These are phyloP conservation scores for Pharmacophagus antenor DNA, from an alignment of 2,888 invertebrate species.

Conservation along the genomic window DNA sequence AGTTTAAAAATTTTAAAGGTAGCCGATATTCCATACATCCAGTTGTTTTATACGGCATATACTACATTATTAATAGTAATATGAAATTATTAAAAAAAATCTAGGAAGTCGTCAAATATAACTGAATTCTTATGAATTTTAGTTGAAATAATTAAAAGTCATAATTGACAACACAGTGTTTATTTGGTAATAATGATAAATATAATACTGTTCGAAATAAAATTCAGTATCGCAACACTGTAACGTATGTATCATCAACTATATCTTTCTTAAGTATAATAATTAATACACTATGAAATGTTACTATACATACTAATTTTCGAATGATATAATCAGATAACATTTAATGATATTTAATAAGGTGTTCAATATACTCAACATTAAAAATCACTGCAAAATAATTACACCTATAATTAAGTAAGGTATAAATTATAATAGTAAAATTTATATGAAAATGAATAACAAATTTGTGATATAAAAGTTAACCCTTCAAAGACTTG, in stretches of 20 bases:
- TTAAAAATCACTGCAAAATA: neutral
- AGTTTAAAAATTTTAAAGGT: too few relatives aligned
- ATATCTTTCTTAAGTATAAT: neutral
- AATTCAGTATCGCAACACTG: slow-evolving; percentile 5
- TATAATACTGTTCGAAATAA: slow-evolving; percentile 24
- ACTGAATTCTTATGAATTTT: too few relatives aligned
- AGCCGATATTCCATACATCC: too few relatives aligned
- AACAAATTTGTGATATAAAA: too few relatives aligned
- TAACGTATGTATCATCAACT: neutral
- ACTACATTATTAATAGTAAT: neutral
- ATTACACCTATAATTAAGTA: neutral
- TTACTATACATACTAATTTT: neutral
- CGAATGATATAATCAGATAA: too few relatives aligned
- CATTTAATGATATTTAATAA: neutral
- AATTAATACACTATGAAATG: neutral
- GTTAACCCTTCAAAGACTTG: too few relatives aligned
- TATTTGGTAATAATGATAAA: neutral
- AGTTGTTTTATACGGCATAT: neutral
- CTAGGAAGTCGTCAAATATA: too few relatives aligned
- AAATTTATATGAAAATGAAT: too few relatives aligned
- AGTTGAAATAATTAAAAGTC: slow-evolving; percentile 22
- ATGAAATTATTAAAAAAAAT: neutral
- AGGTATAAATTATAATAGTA: too few relatives aligned
- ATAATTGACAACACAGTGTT: slow-evolving; percentile 3
- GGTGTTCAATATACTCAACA: neutral